phyloP scores from a whole-genome alignment of 2,113 vertebrate species.

The Eolophus roseicapilla region DNA sequence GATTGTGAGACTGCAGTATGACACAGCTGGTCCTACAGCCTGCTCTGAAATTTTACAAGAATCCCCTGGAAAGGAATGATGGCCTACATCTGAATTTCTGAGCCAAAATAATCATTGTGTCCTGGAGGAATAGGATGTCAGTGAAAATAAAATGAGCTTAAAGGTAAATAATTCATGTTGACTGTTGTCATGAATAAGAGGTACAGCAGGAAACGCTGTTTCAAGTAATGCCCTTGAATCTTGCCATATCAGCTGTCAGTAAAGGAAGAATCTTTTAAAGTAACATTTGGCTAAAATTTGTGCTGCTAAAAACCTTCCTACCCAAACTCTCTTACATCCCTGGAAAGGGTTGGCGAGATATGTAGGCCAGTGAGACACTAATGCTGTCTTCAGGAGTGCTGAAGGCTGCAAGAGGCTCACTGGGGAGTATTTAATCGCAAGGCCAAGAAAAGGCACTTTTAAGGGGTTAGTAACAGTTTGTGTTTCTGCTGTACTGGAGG shows the following conservation, averaged over 20 bases:
- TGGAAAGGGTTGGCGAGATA: neutral
- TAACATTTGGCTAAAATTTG: neutral
- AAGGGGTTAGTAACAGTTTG: neutral
- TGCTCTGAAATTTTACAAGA: neutral
- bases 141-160: neutral
- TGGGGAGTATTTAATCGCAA: neutral
- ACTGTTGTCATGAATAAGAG: neutral
- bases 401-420: neutral
- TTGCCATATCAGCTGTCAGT: neutral
- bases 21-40: constrained; percentile 1
- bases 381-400: neutral
- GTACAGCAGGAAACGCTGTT: neutral
- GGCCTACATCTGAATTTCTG: neutral
- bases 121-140: constrained; percentile 1
- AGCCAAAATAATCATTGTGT: neutral
- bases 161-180: constrained; percentile 8
- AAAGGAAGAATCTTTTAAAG: neutral
- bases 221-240: neutral
- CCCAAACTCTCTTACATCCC: neutral
- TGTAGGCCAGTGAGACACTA: neutral
- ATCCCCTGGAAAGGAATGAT: neutral
- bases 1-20: neutral
- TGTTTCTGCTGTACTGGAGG: neutral
- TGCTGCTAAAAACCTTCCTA: neutral
- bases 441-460: neutral